Evolutionary conservation across 2,888 invertebrate genomes (phyloP), one percentile per base, ranked within the genome.

Genomic region (Lochmaea crataegi): DNA sequence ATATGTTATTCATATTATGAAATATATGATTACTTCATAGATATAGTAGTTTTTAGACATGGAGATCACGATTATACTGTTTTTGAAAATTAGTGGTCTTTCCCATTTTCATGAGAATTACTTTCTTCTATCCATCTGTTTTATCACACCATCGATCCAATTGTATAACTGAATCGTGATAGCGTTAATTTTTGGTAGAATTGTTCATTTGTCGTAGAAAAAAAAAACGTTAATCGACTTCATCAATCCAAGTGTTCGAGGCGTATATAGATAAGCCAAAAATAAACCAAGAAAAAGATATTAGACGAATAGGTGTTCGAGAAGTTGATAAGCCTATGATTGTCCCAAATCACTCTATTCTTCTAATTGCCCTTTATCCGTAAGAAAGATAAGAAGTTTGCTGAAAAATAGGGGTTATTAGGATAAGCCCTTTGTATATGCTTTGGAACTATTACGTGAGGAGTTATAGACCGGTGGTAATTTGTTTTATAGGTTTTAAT

Each of bases 331-430:
- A 41, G 61, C 61, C 61, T 76, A 78, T 77, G 77, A 75, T 75
- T 68, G 70, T 74, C 68, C 66, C 64, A 57, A 75, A 73, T 75
- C 71, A 71, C 71, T 73, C 73, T 56, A 75, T 75, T 75, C 45
- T 65, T 64, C 63, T 70, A 70, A 70, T 70, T 70, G 42, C 56
- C 38, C 56, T 26, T 64, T 64, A 63, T 63, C 61, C 6, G n/a
- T 16, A 11, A 11, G n/a, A 7, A 12, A 42, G 61, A 63, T 63
- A 63, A 63, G 42, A 63, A 60, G 60, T 60, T 26, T 69, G 63
- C 41, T 56, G 69, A 69, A 70, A 70, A 70, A 64, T 70, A 45
- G 42, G 70, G 70, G 70, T 65, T 56, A 70, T 70, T 70, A 70
- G 64, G 64, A 64, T 70, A 65, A 70, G 41, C 64, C 64, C 4